Percentiles rank a stretch among this genome's conserved stretches.
Conservation (phyloP, 2,113 vertebrate species). For the Pseudonaja textilis region DNA sequence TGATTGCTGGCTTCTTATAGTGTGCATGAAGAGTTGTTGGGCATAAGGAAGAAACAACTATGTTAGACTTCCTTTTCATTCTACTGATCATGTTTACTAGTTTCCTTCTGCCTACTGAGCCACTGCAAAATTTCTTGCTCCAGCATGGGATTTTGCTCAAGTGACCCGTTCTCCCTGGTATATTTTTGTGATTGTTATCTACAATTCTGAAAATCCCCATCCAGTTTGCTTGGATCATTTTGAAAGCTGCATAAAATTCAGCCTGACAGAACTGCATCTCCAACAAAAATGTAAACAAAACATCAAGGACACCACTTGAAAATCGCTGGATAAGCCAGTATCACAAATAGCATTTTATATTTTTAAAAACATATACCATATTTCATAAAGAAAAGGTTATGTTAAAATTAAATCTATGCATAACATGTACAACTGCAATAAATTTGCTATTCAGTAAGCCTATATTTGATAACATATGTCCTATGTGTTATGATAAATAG, state of each 20-base stretch:
- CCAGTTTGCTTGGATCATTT: not conserved
- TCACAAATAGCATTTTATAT: not conserved
- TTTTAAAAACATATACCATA: not conserved
- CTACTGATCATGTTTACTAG: not conserved
- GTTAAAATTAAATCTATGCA: not conserved
- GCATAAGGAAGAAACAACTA: not conserved
- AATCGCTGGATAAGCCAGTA: not conserved
- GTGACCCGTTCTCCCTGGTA: not conserved
- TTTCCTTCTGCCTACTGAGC: not conserved
- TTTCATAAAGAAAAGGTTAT: not conserved
- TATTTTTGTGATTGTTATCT: not conserved
- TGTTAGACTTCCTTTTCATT: not conserved
- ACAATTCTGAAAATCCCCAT: not conserved
- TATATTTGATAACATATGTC: not conserved
- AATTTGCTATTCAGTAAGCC: conserved; percentile 5
- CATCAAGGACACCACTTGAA: not conserved
- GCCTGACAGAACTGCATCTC: not conserved
- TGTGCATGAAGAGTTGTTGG: not conserved
- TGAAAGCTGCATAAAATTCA: not conserved
- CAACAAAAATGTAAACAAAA: not conserved
- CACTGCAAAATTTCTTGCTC: not conserved
- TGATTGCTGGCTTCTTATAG: not conserved
- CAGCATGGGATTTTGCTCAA: not conserved
- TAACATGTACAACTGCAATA: conserved; percentile 17
- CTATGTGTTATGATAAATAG: not conserved